Conservation (phyloP, 2,797 vertebrate genomes). For the Coranthus polyacanthus region DNA sequence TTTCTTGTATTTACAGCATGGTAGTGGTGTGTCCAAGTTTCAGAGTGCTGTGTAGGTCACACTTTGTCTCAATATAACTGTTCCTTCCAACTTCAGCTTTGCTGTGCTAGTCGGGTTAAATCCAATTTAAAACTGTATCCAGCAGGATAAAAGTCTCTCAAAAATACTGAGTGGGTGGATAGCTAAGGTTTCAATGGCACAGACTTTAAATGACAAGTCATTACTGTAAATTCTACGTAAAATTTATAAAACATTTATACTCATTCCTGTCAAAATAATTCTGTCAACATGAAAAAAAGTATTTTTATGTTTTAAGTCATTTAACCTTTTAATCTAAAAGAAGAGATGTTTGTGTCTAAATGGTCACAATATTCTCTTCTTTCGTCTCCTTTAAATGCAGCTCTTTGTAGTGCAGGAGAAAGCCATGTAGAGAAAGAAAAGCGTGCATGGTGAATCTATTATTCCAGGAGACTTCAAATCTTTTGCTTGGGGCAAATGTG, state of each 20-base stretch:
- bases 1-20: neutral
- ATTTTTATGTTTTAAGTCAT: constrained; percentile 11
- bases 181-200: constrained; percentile 3
- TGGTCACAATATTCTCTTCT: constrained; percentile 16
- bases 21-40: neutral
- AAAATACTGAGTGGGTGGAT: constrained; percentile 9
- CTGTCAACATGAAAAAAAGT: constrained; percentile 19
- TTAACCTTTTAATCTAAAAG: neutral
- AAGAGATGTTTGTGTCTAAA: constrained; percentile 28
- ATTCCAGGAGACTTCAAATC: constrained; percentile 72
- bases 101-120: constrained; percentile 21
- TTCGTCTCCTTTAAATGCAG: constrained; percentile 11
- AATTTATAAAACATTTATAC: constrained; percentile 2
- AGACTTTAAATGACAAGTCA: no score
- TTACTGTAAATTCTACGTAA: neutral
- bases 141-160: constrained; percentile 13
- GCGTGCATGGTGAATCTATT: constrained; percentile 63
- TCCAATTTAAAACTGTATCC: constrained; percentile 6
- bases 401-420: constrained; percentile 40
- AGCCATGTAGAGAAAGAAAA: constrained; percentile 36
- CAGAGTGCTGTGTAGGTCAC: constrained; percentile 5
- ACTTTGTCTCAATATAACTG: constrained; percentile 9
- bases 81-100: constrained; percentile 1
- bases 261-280: constrained; percentile 27
- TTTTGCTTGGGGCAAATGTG: constrained; percentile 72